These are phyloP conservation scores for Artibeus lituratus DNA, from an alignment of 2,797 vertebrate species.

Conservation along the genomic window DNA sequence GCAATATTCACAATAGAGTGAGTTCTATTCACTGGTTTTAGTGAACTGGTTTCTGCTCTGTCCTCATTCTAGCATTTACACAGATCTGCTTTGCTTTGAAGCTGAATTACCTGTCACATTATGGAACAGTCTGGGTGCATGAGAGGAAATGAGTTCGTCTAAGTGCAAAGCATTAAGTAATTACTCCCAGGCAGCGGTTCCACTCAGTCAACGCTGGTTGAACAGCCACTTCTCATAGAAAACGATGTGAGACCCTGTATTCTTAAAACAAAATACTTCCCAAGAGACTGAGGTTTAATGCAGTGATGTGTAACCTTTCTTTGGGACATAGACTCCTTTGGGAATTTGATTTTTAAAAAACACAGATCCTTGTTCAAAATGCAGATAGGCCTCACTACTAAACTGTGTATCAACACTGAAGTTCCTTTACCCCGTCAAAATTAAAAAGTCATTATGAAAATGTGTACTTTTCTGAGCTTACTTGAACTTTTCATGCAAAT, in stretches of 20 bases:
- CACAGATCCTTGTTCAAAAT: neutral
- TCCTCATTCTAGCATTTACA: neutral
- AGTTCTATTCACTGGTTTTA: neutral
- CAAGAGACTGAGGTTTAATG: neutral
- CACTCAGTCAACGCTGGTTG: neutral
- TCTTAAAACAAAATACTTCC: neutral
- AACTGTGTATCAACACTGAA: neutral
- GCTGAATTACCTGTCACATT: constrained; percentile 31
- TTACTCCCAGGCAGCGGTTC: neutral
- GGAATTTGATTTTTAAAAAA: neutral
- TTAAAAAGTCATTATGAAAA: neutral
- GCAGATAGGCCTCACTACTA: neutral
- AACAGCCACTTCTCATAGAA: constrained; percentile 4
- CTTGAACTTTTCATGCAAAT: constrained; percentile 16
- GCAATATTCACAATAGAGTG: neutral
- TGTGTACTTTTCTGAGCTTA: neutral
- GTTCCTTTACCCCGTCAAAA: neutral
- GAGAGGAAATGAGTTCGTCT: constrained; percentile 16
- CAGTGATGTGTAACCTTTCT: neutral
- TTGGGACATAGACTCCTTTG: neutral
- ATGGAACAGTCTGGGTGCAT: neutral
- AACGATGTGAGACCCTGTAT: neutral
- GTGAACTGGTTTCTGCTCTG: neutral
- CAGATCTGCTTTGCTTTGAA: neutral
- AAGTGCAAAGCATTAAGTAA: neutral